phyloP scores from a whole-genome alignment of 2,113 vertebrate genomes.

The Puntigrus tetrazona region DNA sequence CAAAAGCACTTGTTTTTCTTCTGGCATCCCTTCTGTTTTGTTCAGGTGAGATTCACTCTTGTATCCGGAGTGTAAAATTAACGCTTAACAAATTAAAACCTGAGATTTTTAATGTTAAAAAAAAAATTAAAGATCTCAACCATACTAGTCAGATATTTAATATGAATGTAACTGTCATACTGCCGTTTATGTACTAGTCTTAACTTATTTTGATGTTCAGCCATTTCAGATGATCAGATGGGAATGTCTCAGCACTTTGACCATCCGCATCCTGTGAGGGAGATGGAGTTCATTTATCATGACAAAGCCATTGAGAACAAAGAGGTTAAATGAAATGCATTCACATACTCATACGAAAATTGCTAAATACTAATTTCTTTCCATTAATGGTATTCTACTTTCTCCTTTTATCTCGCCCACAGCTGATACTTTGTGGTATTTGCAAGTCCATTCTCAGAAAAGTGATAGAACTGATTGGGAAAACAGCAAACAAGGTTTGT shows the following conservation, averaged over 20 bases:
- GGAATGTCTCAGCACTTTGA: not conserved
- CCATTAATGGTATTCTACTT: not conserved
- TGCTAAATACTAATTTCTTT: not conserved
- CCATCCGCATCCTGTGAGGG: not conserved
- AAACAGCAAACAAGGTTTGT: not conserved
- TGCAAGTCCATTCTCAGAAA: not conserved
- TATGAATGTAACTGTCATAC: not conserved
- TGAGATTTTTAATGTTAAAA: not conserved
- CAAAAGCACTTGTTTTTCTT: not conserved
- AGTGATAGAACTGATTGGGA: not conserved
- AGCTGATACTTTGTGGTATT: accelerated
- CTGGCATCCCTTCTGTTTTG: conserved; percentile 9
- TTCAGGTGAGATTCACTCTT: conserved; percentile 19
- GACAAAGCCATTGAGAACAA: not conserved
- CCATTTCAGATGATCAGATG: not conserved
- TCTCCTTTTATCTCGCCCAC: not conserved
- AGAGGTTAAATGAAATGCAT: not conserved
- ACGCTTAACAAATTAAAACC: not conserved
- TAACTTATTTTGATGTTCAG: not conserved
- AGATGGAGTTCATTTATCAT: not conserved
- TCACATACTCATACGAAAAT: not conserved
- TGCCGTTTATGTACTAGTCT: not conserved
- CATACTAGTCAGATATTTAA: not conserved
- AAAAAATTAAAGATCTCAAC: not conserved
- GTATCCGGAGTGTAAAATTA: conserved; percentile 4